Base-by-base conservation (phyloP, 2,888 invertebrate genomes). In the Tolmerus cingulatus region DNA sequence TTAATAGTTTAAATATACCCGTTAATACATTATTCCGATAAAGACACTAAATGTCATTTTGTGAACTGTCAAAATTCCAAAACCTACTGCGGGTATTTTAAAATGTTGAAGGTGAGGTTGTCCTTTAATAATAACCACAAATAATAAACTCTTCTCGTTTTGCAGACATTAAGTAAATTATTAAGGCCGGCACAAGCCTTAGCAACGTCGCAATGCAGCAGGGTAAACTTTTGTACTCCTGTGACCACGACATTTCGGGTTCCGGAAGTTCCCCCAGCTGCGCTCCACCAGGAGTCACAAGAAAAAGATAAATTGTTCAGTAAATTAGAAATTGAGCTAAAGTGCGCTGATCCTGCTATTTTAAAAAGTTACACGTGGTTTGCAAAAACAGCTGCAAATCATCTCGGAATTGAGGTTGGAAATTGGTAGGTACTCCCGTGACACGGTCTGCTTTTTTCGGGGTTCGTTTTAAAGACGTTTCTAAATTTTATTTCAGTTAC, bases 351-450 rank as follows among this genome's bases (percentile, higher is more conserved):
- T 92, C 95, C 95, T 1, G 96, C 96, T 0, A 98, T 99, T 0
- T 92, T 99, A 30, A 95, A 96, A 88, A 98, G 98, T 93, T 99
- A 98, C 91, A 95, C 96, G 16, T 95, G 95, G 94, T 99, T 98
- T 93, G 95, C 97, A 34, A 94, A 94, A 5, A 95, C 95, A 87
- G 96, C 98, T 46, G 98, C 98, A 0, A 94, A 95, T 57, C 95
- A 98, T 92, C 94, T 99, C 88, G 96, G 96, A 34, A 95, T 98
- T 88, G 94, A 95, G 91, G 93, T 96, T 74, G 96, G 95, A 87
- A 95, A 95, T 90, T 94, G 94, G 96, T 96, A 93, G 93, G 93
- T 0, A 12, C 43, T 46, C 43, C 43, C 14, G 43, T 43, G 2
- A 43, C 37, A 40, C 78, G 87, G 37, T 7, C 1, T 3, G 37